Percentiles rank a stretch among this genome's conserved stretches.
Evolutionary conservation across 2,113 vertebrate species (phyloP).

Genomic region (Gallinago media): DNA sequence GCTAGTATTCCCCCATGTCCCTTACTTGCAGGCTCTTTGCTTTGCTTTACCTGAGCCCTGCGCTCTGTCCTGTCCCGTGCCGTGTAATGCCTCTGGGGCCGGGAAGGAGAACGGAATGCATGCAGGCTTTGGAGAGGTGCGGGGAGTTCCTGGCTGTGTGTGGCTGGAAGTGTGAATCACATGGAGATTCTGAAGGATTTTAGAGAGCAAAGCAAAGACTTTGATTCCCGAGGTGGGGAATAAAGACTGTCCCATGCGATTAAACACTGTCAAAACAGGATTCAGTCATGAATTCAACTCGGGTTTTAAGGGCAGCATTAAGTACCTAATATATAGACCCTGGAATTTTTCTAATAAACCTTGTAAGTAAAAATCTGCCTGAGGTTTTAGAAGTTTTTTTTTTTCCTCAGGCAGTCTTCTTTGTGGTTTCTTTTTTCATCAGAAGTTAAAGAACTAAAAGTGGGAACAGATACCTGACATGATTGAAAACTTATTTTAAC

Average conservation of each 20-base stretch:
- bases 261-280: not conserved
- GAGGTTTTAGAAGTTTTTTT: not conserved
- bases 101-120: fast-evolving
- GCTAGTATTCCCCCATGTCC: fast-evolving
- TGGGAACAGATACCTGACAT: not conserved
- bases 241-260: not conserved
- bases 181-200: not conserved
- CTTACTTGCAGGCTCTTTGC: not conserved
- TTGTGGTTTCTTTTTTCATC: not conserved
- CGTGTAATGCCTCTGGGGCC: fast-evolving
- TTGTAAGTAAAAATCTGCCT: not conserved
- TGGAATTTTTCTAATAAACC: not conserved
- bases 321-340: not conserved
- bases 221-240: not conserved
- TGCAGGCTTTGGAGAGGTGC: not conserved
- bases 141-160: fast-evolving
- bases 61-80: fast-evolving
- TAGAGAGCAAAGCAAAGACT: not conserved
- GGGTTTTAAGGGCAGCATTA: fast-evolving
- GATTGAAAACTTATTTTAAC: not conserved
- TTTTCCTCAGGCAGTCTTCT: not conserved
- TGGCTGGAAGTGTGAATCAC: not conserved
- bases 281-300: fast-evolving
- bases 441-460: not conserved
- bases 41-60: not conserved